Conservation (phyloP, 2,797 vertebrate genomes). For the Hydrophis major region DNA sequence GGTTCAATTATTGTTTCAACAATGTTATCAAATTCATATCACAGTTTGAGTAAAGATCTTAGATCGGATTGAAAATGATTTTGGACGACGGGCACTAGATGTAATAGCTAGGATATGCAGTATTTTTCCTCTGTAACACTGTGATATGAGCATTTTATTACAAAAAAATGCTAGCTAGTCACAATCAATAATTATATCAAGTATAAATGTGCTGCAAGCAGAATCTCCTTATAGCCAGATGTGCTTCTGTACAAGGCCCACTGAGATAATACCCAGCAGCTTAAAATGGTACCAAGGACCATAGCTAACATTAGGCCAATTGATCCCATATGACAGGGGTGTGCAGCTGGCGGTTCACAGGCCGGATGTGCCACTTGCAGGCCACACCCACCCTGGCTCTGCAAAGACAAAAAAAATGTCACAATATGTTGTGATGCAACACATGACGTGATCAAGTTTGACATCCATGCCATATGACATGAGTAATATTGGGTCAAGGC, state of each 20-base stretch:
- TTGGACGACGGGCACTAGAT: neutral
- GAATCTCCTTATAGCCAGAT: neutral
- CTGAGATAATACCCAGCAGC: neutral
- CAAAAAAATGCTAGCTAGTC: neutral
- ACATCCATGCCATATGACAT: neutral
- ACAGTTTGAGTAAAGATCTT: neutral
- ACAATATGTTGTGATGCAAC: too few species aligned
- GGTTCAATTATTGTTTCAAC: neutral
- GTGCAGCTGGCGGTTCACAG: too few species aligned
- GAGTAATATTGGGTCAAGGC: neutral
- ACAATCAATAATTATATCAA: neutral
- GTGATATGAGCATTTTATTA: neutral
- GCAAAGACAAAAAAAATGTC: too few species aligned
- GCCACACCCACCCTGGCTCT: too few species aligned
- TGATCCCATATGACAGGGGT: neutral
- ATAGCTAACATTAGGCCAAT: neutral
- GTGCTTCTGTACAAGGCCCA: neutral
- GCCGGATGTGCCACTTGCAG: too few species aligned
- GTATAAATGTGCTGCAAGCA: neutral
- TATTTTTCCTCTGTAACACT: neutral
- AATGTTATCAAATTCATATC: too few species aligned
- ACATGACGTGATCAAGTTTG: too few species aligned
- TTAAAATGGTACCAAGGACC: neutral
- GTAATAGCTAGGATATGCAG: neutral
- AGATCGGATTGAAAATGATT: neutral